Evolutionary conservation across 2,113 vertebrate genomes (phyloP).

Genomic region (Pitta sordida): DNA sequence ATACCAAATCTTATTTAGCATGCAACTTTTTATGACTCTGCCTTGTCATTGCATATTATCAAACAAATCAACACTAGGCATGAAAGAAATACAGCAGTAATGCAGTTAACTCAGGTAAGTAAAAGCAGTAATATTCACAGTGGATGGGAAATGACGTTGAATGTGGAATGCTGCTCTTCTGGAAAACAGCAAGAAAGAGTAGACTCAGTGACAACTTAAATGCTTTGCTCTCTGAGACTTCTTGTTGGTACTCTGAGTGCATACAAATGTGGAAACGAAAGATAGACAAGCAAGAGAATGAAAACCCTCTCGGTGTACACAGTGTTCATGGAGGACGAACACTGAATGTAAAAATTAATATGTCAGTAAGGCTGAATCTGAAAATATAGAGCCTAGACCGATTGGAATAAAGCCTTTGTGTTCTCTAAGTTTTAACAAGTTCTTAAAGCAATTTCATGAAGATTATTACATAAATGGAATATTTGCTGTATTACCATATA

Average conservation of each 20-base stretch:
- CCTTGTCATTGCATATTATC: not conserved
- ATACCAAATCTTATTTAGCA: not conserved
- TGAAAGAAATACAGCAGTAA: not conserved
- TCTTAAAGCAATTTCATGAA: not conserved
- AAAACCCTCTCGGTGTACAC: not conserved
- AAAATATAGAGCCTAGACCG: not conserved
- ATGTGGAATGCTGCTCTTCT: not conserved
- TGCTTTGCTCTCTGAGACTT: not conserved
- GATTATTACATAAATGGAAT: not conserved
- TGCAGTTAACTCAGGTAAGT: not conserved
- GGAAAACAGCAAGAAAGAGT: not conserved
- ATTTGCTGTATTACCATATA: not conserved
- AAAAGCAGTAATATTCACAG: not conserved
- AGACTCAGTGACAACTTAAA: not conserved
- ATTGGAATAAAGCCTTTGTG: not conserved
- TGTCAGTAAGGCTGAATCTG: not conserved
- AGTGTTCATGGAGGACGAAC: not conserved
- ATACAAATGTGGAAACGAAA: conserved; percentile 19
- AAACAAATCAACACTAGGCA: not conserved
- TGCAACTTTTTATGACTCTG: not conserved
- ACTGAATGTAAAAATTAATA: not conserved
- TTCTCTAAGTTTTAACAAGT: not conserved
- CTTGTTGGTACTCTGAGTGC: not conserved
- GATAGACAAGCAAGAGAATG: not conserved
- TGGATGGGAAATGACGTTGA: not conserved